Percentiles rank a stretch among this genome's conserved stretches.
Evolutionary conservation across 2,113 vertebrate species (phyloP).

Genomic region (Toxotes chatareus): DNA sequence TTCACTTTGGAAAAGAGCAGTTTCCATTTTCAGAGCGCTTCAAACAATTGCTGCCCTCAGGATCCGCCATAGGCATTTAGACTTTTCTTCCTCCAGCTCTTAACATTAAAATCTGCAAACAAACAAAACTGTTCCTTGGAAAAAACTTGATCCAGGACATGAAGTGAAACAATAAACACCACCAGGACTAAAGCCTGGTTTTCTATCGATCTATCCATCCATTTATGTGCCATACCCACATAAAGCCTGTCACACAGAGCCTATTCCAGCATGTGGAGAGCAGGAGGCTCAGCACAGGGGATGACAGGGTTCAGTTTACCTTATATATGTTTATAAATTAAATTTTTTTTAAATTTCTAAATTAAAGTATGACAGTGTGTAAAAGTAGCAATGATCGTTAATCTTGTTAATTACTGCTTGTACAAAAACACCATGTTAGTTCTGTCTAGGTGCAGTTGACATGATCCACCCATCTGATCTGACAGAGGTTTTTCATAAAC

Average conservation of each 20-base stretch:
- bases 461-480: background rate
- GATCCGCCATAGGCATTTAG: constrained; percentile 50
- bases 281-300: background rate
- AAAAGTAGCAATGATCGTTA: background rate
- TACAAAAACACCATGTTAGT: no score
- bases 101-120: constrained; percentile 42
- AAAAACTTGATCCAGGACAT: constrained; percentile 14
- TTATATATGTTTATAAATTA: no score
- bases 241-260: background rate
- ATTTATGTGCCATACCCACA: background rate
- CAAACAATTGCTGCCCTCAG: constrained; percentile 63
- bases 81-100: constrained; percentile 31
- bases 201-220: background rate
- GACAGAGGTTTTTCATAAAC: background rate
- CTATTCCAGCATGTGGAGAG: background rate
- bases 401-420: no score
- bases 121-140: constrained; percentile 42
- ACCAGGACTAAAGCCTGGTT: background rate
- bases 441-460: background rate
- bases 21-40: constrained; percentile 61
- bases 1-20: constrained; percentile 53
- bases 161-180: constrained; percentile 14
- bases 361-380: background rate
- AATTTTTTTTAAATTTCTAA: background rate
- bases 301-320: background rate